phyloP scores from a whole-genome alignment of 2,113 vertebrate genomes.

The Tylochromis polylepis region DNA sequence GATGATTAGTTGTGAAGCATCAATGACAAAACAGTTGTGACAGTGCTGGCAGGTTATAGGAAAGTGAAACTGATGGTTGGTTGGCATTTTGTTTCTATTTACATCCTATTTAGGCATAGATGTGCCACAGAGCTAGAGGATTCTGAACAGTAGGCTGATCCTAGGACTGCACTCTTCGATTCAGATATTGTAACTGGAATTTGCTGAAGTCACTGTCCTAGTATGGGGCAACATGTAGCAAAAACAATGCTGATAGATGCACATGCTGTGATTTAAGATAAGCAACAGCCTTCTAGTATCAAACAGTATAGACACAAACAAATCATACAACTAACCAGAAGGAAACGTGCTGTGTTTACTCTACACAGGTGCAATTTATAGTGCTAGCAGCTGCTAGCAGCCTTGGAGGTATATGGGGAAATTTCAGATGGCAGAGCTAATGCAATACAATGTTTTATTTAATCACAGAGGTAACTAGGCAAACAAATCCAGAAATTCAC shows the following conservation, averaged over 20 bases:
- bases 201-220: neutral
- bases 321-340: neutral
- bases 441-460: neutral
- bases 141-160: neutral
- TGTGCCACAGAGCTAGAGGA: too few relatives aligned
- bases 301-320: neutral
- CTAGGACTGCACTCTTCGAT: neutral
- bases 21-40: neutral
- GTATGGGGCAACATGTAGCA: neutral
- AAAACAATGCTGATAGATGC: neutral
- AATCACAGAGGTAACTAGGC: neutral
- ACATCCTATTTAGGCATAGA: neutral
- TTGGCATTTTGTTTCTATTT: neutral
- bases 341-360: neutral
- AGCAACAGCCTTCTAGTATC: neutral
- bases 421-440: neutral
- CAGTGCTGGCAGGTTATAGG: neutral
- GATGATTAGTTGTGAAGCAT: neutral
- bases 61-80: neutral
- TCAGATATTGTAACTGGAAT: neutral
- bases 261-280: neutral
- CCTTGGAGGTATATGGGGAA: neutral
- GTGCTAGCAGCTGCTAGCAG: neutral
- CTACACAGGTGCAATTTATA: neutral
- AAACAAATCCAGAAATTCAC: neutral